These are phyloP conservation scores for Otus scops DNA, from an alignment of 2,797 vertebrate genomes.

Conservation along the genomic window DNA sequence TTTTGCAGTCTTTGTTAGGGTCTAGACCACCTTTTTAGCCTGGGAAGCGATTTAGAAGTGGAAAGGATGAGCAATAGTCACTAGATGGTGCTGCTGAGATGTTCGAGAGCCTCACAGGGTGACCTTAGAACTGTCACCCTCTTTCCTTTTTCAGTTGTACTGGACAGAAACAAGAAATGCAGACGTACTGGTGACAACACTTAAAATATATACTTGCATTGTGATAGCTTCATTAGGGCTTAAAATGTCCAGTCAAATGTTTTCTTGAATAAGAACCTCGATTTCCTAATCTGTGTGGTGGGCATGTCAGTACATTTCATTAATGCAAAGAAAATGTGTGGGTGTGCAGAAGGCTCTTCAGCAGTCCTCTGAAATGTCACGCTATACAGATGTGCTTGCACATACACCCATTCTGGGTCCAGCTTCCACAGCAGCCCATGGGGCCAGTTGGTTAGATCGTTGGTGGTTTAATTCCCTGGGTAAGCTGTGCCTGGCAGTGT, in stretches of 20 bases:
- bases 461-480: background rate
- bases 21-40: background rate
- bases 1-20: background rate
- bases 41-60: fast-evolving
- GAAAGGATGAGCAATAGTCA: background rate
- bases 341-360: background rate
- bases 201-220: background rate
- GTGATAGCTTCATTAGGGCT: background rate
- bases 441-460: background rate
- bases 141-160: background rate
- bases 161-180: background rate
- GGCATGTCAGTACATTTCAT: background rate
- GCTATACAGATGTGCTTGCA: background rate
- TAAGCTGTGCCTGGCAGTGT: fast-evolving
- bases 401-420: fast-evolving
- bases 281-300: background rate
- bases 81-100: constrained; percentile 39
- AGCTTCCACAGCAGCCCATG: background rate
- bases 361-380: background rate
- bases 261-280: background rate
- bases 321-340: background rate
- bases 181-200: background rate
- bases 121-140: background rate
- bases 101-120: background rate
- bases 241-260: background rate